A percentile compares a stretch with the other conserved stretches of the same genome.
phyloP scores from a whole-genome alignment of 2,888 invertebrate genomes.

The Trachelus troglodyta region DNA sequence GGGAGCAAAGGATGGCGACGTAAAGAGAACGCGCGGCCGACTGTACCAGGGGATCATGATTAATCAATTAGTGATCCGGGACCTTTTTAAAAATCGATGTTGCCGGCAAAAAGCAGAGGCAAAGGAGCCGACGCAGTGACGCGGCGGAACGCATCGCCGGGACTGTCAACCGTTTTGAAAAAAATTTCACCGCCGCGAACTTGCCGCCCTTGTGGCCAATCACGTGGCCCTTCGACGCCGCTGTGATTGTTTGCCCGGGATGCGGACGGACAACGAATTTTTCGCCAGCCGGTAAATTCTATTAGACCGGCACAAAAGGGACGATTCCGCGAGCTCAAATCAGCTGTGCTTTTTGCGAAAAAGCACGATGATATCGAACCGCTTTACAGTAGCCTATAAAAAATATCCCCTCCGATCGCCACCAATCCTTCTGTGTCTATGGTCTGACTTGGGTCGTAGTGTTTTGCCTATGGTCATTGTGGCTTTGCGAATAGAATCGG shows the following conservation, averaged over 20 bases:
- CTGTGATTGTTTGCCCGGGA: conserved; percentile 14
- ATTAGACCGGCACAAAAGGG: conserved; percentile 32
- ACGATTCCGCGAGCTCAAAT: conserved; percentile 27
- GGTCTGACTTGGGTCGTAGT: neutral
- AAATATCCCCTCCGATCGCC: neutral
- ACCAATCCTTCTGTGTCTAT: conserved; percentile 3
- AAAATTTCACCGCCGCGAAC: conserved; percentile 24
- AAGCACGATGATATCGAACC: neutral
- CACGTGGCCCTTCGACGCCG: conserved; percentile 6
- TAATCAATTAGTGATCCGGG: conserved; percentile 63
- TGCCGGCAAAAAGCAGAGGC: conserved; percentile 43
- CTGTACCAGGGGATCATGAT: conserved; percentile 53
- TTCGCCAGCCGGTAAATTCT: conserved; percentile 38
- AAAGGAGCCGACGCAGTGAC: conserved; percentile 59
- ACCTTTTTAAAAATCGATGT: conserved; percentile 52
- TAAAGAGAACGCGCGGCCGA: conserved; percentile 32
- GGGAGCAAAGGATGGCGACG: conserved; percentile 23
- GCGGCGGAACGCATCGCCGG: conserved; percentile 39
- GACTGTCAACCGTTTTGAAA: conserved; percentile 42
- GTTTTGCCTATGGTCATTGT: neutral
- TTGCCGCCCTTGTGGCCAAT: conserved; percentile 9
- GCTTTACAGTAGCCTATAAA: neutral
- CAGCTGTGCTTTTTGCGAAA: conserved; percentile 1
- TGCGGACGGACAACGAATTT: conserved; percentile 22
- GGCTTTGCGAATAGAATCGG: neutral